These are phyloP conservation scores for Nebria salina DNA, from an alignment of 2,888 invertebrate genomes.

Conservation along the genomic window DNA sequence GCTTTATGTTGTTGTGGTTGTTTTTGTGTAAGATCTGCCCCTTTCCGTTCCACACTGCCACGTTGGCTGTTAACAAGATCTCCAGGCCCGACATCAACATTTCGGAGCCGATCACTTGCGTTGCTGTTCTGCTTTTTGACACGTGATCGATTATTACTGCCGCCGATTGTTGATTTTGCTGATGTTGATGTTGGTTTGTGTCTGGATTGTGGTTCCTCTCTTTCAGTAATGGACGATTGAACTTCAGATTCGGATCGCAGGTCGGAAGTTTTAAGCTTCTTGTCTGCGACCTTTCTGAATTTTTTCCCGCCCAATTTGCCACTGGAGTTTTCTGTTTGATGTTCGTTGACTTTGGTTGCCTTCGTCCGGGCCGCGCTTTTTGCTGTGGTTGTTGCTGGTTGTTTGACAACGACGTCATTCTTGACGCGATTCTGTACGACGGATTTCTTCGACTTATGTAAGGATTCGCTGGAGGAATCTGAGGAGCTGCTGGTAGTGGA, in stretches of 20 bases:
- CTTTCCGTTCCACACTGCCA: slow-evolving; percentile 61
- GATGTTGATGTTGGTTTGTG: slow-evolving; percentile 53
- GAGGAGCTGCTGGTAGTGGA: slow-evolving; percentile 72
- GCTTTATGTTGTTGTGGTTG: slow-evolving; percentile 55
- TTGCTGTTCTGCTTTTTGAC: slow-evolving; percentile 52
- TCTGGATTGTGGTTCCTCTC: slow-evolving; percentile 74
- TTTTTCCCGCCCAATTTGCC: slow-evolving; percentile 60
- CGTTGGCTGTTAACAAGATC: slow-evolving; percentile 71
- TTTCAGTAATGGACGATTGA: slow-evolving; percentile 77
- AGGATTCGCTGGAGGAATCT: slow-evolving; percentile 66
- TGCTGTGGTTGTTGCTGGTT: slow-evolving; percentile 49
- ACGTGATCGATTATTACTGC: slow-evolving; percentile 42
- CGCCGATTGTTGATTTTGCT: slow-evolving; percentile 4
- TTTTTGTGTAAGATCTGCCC: slow-evolving; percentile 50
- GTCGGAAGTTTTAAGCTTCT: slow-evolving; percentile 87
- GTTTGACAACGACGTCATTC: slow-evolving; percentile 42
- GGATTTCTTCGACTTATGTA: slow-evolving; percentile 49
- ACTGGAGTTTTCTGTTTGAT: slow-evolving; percentile 49
- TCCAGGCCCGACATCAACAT: slow-evolving; percentile 72
- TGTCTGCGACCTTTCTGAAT: slow-evolving; percentile 76
- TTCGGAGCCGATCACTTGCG: slow-evolving; percentile 74
- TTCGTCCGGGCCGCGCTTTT: slow-evolving; percentile 49
- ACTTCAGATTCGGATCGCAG: slow-evolving; percentile 77
- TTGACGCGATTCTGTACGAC: slow-evolving; percentile 43
- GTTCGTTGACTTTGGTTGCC: slow-evolving; percentile 48